Evolutionary conservation across 2,113 vertebrate species (phyloP), one percentile per base, ranked within the genome.

Genomic region (Phrynosoma platyrhinos): DNA sequence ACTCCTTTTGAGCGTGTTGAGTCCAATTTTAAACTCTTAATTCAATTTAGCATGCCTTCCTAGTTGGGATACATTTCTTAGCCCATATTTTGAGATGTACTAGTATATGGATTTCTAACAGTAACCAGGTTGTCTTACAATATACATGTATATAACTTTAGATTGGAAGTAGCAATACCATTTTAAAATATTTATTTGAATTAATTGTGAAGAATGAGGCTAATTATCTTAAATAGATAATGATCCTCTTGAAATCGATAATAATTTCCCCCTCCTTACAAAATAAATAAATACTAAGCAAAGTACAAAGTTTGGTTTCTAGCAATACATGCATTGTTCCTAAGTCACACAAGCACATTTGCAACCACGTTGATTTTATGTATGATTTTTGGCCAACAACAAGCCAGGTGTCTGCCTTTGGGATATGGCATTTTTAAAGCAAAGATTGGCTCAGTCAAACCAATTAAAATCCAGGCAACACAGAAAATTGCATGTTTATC

Each of bases 351-450:
- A 75, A 75, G 40, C 52, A 71, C 8, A 84, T 72, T 87, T 87
- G 30, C 27, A 75, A 36, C 69, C 32, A 79, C 27, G 10, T 79
- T 84, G 36, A 74, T 79, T 74, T 62, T 72, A 58, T 62, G 79
- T 4, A 21, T 79, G 32, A 79, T 47, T 84, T 72, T 79, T 88
- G 64, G 66, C 66, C 82, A 79, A 23, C 47, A 72, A 82, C 64
- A 79, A 62, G 16, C 32, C 82, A 79, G 75, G 82, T 84, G 58
- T 76, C 83, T 89, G 69, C 36, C 83, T 85, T 30, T 89, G 78
- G 71, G 77, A 62, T 32, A 87, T 85, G 75, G 42, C 68, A 79
- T 64, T 91, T 85, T 85, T 79, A 88, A 88, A 79, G 91, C 90
- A 42, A 87, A 87, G 53, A 83, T 0, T 75, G 20, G 64, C 84